Evolutionary conservation across 2,797 vertebrate species (phyloP).

Genomic region (Molossus alvarezi): DNA sequence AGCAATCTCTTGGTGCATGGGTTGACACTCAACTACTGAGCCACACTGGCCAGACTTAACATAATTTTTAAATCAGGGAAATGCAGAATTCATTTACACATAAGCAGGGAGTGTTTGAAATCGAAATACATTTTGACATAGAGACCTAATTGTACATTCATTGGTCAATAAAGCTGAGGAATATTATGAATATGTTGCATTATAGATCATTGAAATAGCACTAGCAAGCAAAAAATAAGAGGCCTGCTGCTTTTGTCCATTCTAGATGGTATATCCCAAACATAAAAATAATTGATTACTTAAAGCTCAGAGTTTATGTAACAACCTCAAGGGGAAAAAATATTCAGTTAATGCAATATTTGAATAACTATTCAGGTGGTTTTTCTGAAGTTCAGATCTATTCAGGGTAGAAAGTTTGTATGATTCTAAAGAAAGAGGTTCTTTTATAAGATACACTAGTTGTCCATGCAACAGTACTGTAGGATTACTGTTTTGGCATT

Average conservation of each 20-base stretch:
- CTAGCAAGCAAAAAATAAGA: neutral
- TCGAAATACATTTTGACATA: neutral
- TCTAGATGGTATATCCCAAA: neutral
- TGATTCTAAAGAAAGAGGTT: neutral
- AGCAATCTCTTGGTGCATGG: too few species aligned
- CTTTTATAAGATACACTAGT: neutral
- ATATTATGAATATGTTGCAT: neutral
- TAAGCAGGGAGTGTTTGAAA: neutral
- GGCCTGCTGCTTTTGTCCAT: neutral
- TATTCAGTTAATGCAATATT: neutral
- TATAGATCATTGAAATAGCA: neutral
- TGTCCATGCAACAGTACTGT: neutral
- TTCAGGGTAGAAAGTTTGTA: neutral
- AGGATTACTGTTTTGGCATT: neutral
- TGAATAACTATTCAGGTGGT: conserved; percentile 7
- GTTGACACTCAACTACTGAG: too few species aligned
- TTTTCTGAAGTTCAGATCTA: neutral
- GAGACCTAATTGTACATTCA: conserved; percentile 3
- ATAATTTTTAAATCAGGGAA: conserved; percentile 16
- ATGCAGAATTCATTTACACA: neutral
- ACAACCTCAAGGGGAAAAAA: neutral
- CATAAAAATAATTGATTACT: neutral
- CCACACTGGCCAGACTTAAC: neutral
- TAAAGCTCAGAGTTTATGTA: neutral
- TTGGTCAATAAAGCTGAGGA: neutral